These are phyloP conservation scores for Cyclophora punctaria DNA, from an alignment of 2,888 invertebrate species.

Conservation along the genomic window DNA sequence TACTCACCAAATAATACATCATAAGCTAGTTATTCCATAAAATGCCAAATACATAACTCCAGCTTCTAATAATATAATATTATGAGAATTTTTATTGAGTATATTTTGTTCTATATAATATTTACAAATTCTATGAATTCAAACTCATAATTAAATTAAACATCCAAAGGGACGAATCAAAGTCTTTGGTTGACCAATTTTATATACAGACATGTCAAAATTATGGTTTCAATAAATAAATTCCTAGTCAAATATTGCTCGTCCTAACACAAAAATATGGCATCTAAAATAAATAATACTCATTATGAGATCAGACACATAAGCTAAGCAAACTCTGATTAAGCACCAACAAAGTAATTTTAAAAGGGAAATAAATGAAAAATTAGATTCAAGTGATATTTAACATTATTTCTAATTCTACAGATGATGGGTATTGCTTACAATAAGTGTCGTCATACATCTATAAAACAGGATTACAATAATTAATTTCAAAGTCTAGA, in stretches of 20 bases:
- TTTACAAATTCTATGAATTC: constrained; percentile 40
- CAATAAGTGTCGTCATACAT: too few species aligned
- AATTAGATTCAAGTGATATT: too few species aligned
- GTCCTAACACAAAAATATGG: constrained; percentile 60
- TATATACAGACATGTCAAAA: constrained; percentile 51
- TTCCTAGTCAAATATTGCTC: constrained; percentile 54
- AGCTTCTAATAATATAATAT: constrained; percentile 38
- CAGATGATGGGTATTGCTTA: too few species aligned
- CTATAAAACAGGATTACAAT: constrained; percentile 12
- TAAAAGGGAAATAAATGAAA: constrained; percentile 9
- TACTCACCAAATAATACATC: constrained; percentile 11
- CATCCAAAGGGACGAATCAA: constrained; percentile 54
- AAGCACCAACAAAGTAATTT: constrained; percentile 48
- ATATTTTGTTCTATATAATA: constrained; percentile 33
- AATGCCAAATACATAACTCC: constrained; percentile 50
- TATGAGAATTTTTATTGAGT: constrained; percentile 46
- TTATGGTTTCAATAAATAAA: constrained; percentile 43
- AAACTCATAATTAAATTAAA: constrained; percentile 33
- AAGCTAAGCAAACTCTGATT: constrained; percentile 51
- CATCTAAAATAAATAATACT: constrained; percentile 74
- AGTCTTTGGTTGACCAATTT: constrained; percentile 67
- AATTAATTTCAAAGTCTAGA: constrained; percentile 30
- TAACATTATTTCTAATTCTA: too few species aligned
- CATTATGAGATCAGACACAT: constrained; percentile 70
- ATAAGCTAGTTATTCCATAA: constrained; percentile 26